phyloP scores from a whole-genome alignment of 2,888 invertebrate genomes.

The Rhopalosiphum nymphaeae region DNA sequence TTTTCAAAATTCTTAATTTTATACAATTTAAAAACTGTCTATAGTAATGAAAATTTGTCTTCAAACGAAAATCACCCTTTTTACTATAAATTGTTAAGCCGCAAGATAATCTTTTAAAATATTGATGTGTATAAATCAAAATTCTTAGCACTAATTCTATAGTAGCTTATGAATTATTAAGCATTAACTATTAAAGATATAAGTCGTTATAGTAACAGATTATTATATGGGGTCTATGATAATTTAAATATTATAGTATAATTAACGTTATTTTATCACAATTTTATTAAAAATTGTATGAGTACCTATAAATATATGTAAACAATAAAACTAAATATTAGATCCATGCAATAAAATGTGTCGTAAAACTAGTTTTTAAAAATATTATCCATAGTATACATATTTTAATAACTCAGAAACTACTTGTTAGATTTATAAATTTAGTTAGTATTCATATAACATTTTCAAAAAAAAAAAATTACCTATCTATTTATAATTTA shows the following conservation, averaged over 20 bases:
- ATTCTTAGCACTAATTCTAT: background rate
- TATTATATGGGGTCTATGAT: too few relatives aligned
- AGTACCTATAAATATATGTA: too few relatives aligned
- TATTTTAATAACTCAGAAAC: background rate
- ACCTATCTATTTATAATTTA: too few relatives aligned
- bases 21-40: background rate
- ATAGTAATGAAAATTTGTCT: background rate
- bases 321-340: too few relatives aligned
- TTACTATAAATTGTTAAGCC: background rate
- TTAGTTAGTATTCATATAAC: background rate
- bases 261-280: too few relatives aligned
- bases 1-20: background rate
- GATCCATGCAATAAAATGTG: background rate
- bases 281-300: too few relatives aligned
- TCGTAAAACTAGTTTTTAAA: background rate
- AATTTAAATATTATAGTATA: too few relatives aligned
- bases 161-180: background rate
- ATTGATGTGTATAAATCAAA: background rate
- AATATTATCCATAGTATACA: background rate
- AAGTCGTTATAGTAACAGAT: too few relatives aligned
- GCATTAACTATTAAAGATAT: too few relatives aligned
- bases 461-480: background rate
- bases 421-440: background rate
- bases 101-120: background rate
- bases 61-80: background rate